Evolutionary conservation across 2,888 invertebrate species (phyloP), one percentile per base, ranked within the genome.

Genomic region (Pelosia muscerda): DNA sequence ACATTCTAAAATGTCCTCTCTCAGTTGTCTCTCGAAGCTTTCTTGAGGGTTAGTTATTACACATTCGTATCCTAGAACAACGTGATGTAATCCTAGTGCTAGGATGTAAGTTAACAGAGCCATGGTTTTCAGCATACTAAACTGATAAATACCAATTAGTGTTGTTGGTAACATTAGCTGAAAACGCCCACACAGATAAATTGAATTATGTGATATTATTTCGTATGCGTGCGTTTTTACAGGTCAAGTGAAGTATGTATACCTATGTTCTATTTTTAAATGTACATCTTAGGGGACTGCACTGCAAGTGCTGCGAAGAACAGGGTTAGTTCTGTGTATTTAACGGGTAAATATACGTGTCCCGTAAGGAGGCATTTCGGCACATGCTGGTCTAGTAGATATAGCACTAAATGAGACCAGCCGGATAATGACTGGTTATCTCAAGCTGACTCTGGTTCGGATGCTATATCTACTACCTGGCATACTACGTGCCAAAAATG

Each of bases 11-110:
- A 81, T 22, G 19, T 81, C 78, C n/a, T 73, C 25, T 0, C 57
- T 25, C 0, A 87, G 60, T 25, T 83, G 66, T 22, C 75, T 72
- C 58, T 86, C 84, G 76, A 76, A 83, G 0, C 54, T 65, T 56
- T 0, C 68, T 67, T 66, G 75, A 58, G 68, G 74, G 11, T 54
- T 23, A 9, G 66, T 60, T 73, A 11, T 69, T 66, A 66, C 0
- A 55, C 79, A 81, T 11, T 74, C 65, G 57, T 66, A 0, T 2
- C 61, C 72, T 22, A 63, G 2, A 13, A 54, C 65, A 19, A 64
- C 8, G 9, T 63, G 62, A 9, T 74, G 6, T 2, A 75, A n/a
- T 0, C 53, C 34, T 26, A 77, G 5, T 58, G 75, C 26, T 22
- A 79, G 2, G 8, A 69, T 28, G 8, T 66, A 64, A 25, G 68